Evolutionary conservation across 2,888 invertebrate genomes (phyloP).

Genomic region (Uropetala carovei): DNA sequence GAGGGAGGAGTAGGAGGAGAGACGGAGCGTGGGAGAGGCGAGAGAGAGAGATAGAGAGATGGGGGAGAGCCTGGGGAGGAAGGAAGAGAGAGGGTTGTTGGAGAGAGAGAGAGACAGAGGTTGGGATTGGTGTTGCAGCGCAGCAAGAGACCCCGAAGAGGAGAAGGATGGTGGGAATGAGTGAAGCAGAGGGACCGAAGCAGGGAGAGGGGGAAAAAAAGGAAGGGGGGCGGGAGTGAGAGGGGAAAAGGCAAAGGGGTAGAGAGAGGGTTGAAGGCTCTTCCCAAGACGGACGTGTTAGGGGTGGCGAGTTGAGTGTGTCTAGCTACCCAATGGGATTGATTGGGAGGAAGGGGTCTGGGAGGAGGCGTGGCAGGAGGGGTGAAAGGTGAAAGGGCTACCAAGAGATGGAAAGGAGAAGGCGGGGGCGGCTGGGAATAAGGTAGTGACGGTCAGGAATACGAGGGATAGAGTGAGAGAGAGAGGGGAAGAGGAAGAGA

Average conservation of each 20-base stretch:
- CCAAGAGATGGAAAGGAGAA: neutral
- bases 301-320: constrained; percentile 58
- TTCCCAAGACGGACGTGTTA: constrained; percentile 52
- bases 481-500: neutral
- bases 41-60: neutral
- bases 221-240: neutral
- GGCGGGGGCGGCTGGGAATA: neutral
- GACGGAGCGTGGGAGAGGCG: neutral
- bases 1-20: neutral
- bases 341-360: constrained; percentile 44
- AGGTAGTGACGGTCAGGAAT: neutral
- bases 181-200: neutral
- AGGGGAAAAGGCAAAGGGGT: neutral
- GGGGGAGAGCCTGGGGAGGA: neutral
- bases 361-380: neutral
- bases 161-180: neutral
- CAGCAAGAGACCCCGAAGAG: neutral
- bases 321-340: constrained; percentile 62
- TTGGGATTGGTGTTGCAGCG: constrained; percentile 4
- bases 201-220: neutral
- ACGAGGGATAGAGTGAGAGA: neutral
- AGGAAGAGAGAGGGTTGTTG: neutral
- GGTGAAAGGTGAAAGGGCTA: neutral
- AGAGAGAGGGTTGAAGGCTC: constrained; percentile 10
- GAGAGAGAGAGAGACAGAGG: neutral